Base-by-base conservation (phyloP, 2,113 vertebrate genomes). In the Cebidichthys violaceus region DNA sequence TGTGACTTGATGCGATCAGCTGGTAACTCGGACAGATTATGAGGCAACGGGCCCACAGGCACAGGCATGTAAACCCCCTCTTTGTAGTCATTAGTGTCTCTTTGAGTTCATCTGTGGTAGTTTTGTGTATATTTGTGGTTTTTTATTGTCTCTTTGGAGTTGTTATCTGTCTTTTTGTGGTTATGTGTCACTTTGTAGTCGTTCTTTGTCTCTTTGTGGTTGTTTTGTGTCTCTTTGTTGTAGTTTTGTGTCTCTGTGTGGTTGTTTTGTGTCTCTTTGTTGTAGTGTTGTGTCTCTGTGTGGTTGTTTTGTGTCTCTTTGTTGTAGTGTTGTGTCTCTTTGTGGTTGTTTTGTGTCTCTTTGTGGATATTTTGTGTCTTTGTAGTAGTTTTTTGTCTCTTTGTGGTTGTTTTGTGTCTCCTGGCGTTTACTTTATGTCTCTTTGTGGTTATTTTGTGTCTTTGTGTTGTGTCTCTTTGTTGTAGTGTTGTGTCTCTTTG, bases 1-100 rank as follows among this genome's bases (percentile, higher is more conserved):
- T 82, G 79, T 82, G 73, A 89, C 60, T 70, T 39, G n/a, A 77
- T 71, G 72, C 20, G 9, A 77, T 68, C 41, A 61, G 64, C 60
- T 79, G 59, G 18, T 57, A 57, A 50, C 37, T 69, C 74, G 66
- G 75, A 80, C 4, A 14, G 69, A 78, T 64, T 37, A 75, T 22
- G 15, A 67, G 29, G 59, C 47, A 55, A 45, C 22, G 57, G 66
- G 60, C 18, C 50, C 50, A n/a, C n/a, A 43, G 67, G 39, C 24
- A 50, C 78, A 52, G 62, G 64, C 24, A 9, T 35, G 22, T 33
- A 10, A 47, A n/a, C 37, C 55, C 72, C n/a, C 47, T 33, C 8
- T 10, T 1, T 60, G 2, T 15, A 24, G 54, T 14, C 2, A 6
- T 31, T 8, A 9, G 57, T 60, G 15, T 9, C 7, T 61, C 31